phyloP scores from a whole-genome alignment of 2,888 invertebrate species.

The Uropetala carovei region DNA sequence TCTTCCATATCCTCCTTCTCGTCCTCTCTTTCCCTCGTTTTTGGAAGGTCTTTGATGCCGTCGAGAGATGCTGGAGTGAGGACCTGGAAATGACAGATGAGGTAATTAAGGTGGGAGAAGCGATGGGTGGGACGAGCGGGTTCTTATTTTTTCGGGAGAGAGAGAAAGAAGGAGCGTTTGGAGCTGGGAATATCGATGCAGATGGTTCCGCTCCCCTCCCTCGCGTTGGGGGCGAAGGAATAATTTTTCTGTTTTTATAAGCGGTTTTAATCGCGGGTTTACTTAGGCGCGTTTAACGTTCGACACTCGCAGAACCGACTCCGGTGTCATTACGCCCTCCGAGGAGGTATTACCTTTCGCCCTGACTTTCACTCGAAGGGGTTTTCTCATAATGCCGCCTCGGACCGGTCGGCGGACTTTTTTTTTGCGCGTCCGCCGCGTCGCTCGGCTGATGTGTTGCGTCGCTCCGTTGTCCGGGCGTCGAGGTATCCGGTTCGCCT shows the following conservation, averaged over 20 bases:
- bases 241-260: slow-evolving; percentile 41
- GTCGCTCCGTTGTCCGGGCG: slow-evolving; percentile 13
- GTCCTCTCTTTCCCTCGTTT: background rate
- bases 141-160: background rate
- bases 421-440: slow-evolving; percentile 13
- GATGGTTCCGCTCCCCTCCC: background rate
- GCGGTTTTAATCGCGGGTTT: slow-evolving; percentile 38
- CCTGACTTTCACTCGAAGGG: slow-evolving; percentile 36
- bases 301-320: background rate
- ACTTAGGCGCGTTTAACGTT: background rate
- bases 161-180: background rate
- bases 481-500: slow-evolving; percentile 44
- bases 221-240: background rate
- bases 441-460: slow-evolving; percentile 33
- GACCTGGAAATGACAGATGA: slow-evolving; percentile 60
- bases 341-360: slow-evolving; percentile 45
- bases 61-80: slow-evolving; percentile 46
- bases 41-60: slow-evolving; percentile 49
- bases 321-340: slow-evolving; percentile 23
- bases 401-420: slow-evolving; percentile 39
- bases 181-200: slow-evolving; percentile 25
- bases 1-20: background rate
- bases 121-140: background rate
- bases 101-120: slow-evolving; percentile 61
- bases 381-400: slow-evolving; percentile 31